Conservation (phyloP, 2,113 vertebrate genomes). For the Crotalus helleri region DNA sequence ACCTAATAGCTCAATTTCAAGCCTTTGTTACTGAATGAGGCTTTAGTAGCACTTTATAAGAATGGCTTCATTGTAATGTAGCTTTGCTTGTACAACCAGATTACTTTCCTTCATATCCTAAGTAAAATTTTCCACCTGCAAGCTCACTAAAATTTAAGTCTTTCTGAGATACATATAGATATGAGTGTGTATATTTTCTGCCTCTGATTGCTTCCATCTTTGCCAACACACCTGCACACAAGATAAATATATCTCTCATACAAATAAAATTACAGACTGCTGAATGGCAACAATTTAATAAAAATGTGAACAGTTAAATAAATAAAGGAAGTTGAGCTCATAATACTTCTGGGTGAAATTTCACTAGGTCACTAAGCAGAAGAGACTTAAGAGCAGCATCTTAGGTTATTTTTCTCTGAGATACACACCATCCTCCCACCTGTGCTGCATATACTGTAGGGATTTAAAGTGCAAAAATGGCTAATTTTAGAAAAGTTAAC, state of each 20-base stretch:
- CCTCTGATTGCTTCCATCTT: not conserved
- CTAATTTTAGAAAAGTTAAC: not conserved
- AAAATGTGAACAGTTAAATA: conserved; percentile 69
- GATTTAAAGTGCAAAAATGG: not conserved
- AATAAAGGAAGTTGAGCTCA: conserved; percentile 63
- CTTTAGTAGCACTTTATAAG: conserved; percentile 28
- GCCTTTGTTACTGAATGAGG: not conserved
- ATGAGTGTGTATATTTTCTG: not conserved
- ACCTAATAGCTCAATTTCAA: conserved; percentile 29
- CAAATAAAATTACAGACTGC: conserved; percentile 65
- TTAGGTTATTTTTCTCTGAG: conserved; percentile 19
- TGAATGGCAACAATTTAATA: conserved; percentile 63
- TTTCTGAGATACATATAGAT: not conserved
- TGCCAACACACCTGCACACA: not conserved
- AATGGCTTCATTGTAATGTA: not conserved
- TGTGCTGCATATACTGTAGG: not conserved
- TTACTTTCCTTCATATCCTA: not conserved
- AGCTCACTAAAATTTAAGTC: not conserved
- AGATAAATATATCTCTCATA: conserved; percentile 58
- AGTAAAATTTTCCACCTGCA: not conserved
- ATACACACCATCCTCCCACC: not conserved
- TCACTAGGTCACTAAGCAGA: conserved; percentile 51
- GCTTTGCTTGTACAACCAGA: not conserved
- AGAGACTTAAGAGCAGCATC: conserved; percentile 48
- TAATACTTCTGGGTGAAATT: conserved; percentile 58